These are phyloP conservation scores for Raja brachyura DNA, from an alignment of 2,113 vertebrate species.

Conservation along the genomic window DNA sequence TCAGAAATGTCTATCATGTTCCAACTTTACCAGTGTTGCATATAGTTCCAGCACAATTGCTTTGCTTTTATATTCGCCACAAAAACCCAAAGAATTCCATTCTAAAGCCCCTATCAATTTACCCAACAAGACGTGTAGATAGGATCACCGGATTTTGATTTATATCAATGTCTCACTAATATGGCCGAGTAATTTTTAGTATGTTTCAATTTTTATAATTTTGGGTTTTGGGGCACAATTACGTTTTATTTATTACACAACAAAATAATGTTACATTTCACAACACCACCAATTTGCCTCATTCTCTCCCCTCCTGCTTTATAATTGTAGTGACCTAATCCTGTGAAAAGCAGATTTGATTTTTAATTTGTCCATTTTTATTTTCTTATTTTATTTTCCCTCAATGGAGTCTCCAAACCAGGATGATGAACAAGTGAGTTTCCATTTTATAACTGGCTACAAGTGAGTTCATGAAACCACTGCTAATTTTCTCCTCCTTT, in stretches of 20 bases:
- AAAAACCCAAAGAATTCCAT: not conserved
- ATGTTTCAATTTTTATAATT: not conserved
- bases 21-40: not conserved
- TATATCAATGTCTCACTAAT: not conserved
- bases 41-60: too few species aligned
- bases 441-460: not conserved
- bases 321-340: not conserved
- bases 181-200: not conserved
- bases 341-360: not conserved
- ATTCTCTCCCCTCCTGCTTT: not conserved
- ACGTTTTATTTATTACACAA: not conserved
- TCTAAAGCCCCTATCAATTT: not conserved
- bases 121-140: not conserved
- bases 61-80: not conserved
- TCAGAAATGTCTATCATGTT: not conserved
- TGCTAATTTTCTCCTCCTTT: not conserved
- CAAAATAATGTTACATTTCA: not conserved
- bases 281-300: not conserved
- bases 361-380: not conserved
- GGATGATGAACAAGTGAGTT: slow-evolving; percentile 5
- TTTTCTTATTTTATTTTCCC: not conserved
- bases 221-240: not conserved
- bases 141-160: not conserved
- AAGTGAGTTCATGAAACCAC: not conserved
- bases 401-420: not conserved